A percentile compares a stretch with the other conserved stretches of the same genome.
These are phyloP conservation scores for Chrysopa pallens DNA, from an alignment of 1,140 invertebrate genomes.

Conservation along the genomic window DNA sequence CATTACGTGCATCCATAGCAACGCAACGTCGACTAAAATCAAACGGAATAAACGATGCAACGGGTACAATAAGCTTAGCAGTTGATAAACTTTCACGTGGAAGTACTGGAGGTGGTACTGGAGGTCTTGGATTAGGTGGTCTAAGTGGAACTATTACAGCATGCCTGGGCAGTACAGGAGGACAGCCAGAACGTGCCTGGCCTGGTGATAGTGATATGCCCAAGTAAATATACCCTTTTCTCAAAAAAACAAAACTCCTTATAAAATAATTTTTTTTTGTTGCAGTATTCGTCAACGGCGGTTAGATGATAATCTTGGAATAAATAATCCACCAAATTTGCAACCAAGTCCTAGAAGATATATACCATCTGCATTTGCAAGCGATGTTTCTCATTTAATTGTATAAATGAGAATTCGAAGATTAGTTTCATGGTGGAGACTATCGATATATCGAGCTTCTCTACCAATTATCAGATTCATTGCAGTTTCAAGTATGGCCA, in stretches of 20 bases:
- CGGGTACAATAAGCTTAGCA: slow-evolving; percentile 48
- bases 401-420: slow-evolving; percentile 27
- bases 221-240: slow-evolving; percentile 4
- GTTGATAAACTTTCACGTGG: slow-evolving; percentile 38
- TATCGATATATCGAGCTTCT: too few species aligned
- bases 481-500: too few species aligned
- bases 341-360: slow-evolving; percentile 33
- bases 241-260: too few species aligned
- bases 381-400: slow-evolving; percentile 46
- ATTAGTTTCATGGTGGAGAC: too few species aligned
- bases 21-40: slow-evolving; percentile 57
- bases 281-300: slow-evolving; percentile 26
- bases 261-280: too few species aligned
- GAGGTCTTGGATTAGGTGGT: slow-evolving; percentile 14
- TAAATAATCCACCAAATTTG: slow-evolving; percentile 16
- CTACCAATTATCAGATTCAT: too few species aligned
- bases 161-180: slow-evolving; percentile 14
- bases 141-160: slow-evolving; percentile 1
- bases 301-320: slow-evolving; percentile 13
- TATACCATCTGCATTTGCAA: slow-evolving; percentile 37
- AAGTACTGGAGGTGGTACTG: slow-evolving; percentile 17
- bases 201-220: slow-evolving; percentile 33
- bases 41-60: slow-evolving; percentile 60
- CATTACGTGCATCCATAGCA: slow-evolving; percentile 51
- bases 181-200: slow-evolving; percentile 38